Evolutionary conservation across 2,113 vertebrate genomes (phyloP).

Genomic region (Plecotus auritus): DNA sequence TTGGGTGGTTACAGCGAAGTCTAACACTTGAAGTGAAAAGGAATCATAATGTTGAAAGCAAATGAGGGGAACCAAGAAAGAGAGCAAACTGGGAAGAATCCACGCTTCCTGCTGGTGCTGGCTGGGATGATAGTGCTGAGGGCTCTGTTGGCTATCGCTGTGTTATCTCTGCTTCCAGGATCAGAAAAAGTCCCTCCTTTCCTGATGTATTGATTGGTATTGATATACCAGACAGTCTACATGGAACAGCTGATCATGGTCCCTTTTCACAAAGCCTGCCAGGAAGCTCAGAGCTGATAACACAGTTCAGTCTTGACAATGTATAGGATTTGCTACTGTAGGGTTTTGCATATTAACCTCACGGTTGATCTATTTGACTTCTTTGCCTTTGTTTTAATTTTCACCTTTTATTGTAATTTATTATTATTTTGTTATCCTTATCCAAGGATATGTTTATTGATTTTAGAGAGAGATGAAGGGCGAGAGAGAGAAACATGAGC

Average conservation of each 20-base stretch:
- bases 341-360: neutral
- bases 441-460: neutral
- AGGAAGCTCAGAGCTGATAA: neutral
- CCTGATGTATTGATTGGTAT: neutral
- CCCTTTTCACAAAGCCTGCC: neutral
- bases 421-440: neutral
- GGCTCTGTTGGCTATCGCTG: neutral
- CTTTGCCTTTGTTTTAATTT: neutral
- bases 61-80: neutral
- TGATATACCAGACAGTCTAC: neutral
- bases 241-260: fast-evolving
- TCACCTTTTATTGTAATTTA: neutral
- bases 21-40: neutral
- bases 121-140: neutral
- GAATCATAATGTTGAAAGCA: neutral
- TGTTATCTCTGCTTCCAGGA: neutral
- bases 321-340: neutral
- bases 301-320: fast-evolving
- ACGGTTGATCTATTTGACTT: neutral
- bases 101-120: neutral
- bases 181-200: neutral
- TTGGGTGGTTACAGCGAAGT: neutral
- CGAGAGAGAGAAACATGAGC: neutral
- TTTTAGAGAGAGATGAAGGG: neutral
- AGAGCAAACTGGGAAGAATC: fast-evolving